phyloP scores from a whole-genome alignment of 2,113 vertebrate genomes.

The Leptosomus discolor region DNA sequence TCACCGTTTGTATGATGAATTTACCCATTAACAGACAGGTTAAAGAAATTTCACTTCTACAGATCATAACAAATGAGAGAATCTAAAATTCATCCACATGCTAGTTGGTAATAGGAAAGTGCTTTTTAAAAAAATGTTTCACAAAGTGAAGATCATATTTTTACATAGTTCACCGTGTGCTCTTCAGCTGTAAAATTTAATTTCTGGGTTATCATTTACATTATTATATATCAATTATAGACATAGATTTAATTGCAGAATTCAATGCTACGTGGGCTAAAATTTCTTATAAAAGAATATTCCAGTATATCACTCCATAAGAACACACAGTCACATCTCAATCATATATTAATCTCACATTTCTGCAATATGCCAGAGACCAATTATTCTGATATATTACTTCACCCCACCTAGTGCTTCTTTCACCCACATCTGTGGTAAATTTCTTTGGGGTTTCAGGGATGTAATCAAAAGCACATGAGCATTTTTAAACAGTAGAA shows the following conservation, averaged over 20 bases:
- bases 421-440: not conserved
- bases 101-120: constrained; percentile 74
- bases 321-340: constrained; percentile 35
- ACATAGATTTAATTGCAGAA: constrained; percentile 38
- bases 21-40: constrained; percentile 64
- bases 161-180: constrained; percentile 72
- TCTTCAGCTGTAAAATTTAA: constrained; percentile 68
- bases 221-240: constrained; percentile 45
- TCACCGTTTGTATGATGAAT: constrained; percentile 67
- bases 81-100: constrained; percentile 74
- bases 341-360: constrained; percentile 32
- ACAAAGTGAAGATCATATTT: constrained; percentile 63
- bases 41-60: constrained; percentile 71
- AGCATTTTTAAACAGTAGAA: not conserved
- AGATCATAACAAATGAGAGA: constrained; percentile 67
- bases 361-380: constrained; percentile 42
- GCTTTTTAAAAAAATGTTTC: constrained; percentile 71
- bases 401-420: constrained; percentile 8
- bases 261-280: constrained; percentile 51
- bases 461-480: not conserved
- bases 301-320: constrained; percentile 42
- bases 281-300: constrained; percentile 59
- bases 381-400: not conserved
- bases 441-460: constrained; percentile 3
- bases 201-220: constrained; percentile 49